These are phyloP conservation scores for Sinotaia quadrata DNA, from an alignment of 2,888 invertebrate species.

Conservation along the genomic window DNA sequence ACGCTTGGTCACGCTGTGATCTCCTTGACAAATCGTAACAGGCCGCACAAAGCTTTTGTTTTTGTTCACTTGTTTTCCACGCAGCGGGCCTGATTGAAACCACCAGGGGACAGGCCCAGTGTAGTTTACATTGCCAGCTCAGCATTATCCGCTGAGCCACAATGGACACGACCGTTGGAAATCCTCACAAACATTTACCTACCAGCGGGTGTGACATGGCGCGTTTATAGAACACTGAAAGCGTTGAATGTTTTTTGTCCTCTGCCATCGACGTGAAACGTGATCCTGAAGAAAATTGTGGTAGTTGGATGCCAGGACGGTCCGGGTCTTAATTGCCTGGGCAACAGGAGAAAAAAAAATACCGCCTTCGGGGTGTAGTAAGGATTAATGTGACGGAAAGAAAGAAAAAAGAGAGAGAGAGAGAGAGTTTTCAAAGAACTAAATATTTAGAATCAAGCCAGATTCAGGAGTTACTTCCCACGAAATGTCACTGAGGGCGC, in stretches of 20 bases:
- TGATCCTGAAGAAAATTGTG: background rate
- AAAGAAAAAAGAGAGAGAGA: no score
- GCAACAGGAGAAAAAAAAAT: constrained; percentile 10
- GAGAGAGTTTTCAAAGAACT: no score
- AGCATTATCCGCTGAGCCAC: background rate
- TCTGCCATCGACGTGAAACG: constrained; percentile 4
- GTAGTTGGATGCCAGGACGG: background rate
- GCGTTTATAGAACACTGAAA: background rate
- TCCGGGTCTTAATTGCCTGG: constrained; percentile 19
- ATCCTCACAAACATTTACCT: constrained; percentile 20
- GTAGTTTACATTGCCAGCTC: constrained; percentile 8
- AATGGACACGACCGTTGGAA: background rate
- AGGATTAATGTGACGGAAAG: background rate
- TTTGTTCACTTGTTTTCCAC: constrained; percentile 23
- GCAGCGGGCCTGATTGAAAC: background rate
- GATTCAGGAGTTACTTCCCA: no score
- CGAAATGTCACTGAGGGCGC: no score
- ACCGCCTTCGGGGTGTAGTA: background rate
- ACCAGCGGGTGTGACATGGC: constrained; percentile 7
- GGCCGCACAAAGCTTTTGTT: constrained; percentile 26
- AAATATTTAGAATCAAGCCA: no score
- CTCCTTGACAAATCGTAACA: no score
- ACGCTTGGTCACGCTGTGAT: no score
- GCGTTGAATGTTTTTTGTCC: no score
- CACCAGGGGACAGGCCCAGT: background rate